Evolutionary conservation across 2,113 vertebrate genomes (phyloP).

Genomic region (Chroicocephalus ridibundus): DNA sequence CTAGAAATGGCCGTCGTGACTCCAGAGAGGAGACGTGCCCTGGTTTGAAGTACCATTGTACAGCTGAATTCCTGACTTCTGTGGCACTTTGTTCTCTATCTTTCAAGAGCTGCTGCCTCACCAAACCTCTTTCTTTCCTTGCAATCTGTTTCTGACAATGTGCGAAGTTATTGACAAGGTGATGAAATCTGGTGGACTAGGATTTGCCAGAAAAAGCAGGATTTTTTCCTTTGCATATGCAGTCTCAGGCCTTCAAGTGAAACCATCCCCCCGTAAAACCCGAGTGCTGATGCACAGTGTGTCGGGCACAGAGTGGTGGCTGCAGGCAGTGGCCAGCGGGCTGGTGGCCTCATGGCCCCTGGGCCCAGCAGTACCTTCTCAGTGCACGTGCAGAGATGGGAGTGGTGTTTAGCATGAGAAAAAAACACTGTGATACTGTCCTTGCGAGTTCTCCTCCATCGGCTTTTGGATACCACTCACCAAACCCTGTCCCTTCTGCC

Average conservation of each 20-base stretch:
- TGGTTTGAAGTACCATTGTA: neutral
- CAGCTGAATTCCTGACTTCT: neutral
- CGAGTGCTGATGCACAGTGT: accelerated
- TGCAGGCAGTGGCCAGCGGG: accelerated
- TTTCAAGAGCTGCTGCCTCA: neutral
- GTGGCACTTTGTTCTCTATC: conserved; percentile 20
- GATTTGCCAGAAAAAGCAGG: conserved; percentile 7
- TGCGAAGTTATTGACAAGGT: conserved; percentile 48
- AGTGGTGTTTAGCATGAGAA: neutral
- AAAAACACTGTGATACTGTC: accelerated
- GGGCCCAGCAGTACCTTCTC: neutral
- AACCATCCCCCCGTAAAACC: neutral
- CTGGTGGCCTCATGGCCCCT: accelerated
- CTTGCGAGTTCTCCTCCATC: accelerated
- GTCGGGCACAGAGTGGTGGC: neutral
- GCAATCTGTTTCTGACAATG: conserved; percentile 45
- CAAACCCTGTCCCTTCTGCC: neutral
- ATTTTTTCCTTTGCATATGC: neutral
- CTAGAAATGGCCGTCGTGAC: conserved; percentile 26
- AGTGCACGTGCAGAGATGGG: accelerated
- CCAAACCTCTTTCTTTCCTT: neutral
- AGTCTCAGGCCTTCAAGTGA: neutral
- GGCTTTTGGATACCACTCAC: neutral
- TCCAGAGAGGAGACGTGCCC: neutral
- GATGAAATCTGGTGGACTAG: conserved; percentile 21